phyloP scores from a whole-genome alignment of 2,888 invertebrate genomes.

The Operophtera brumata region DNA sequence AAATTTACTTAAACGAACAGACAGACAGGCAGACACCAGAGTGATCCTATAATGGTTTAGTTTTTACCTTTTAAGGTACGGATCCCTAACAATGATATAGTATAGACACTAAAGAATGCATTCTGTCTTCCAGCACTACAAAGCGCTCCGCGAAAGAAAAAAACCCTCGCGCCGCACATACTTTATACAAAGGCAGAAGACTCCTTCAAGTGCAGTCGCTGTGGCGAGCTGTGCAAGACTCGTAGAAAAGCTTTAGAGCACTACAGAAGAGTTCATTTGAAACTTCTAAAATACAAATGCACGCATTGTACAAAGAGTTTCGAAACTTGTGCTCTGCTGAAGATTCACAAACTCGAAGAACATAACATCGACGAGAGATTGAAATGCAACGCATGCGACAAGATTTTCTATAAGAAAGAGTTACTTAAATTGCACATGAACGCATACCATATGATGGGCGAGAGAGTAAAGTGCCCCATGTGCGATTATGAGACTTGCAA shows the following conservation, averaged over 20 bases:
- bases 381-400: constrained; percentile 65
- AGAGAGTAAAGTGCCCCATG: constrained; percentile 53
- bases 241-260: neutral
- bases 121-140: neutral
- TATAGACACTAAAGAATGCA: neutral
- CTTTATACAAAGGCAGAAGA: neutral
- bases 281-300: neutral
- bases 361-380: constrained; percentile 62
- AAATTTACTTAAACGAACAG: no score
- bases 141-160: neutral
- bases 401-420: constrained; percentile 53
- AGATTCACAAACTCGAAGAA: constrained; percentile 51
- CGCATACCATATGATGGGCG: constrained; percentile 66
- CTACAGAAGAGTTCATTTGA: neutral
- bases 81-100: neutral
- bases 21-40: no score
- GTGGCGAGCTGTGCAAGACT: neutral
- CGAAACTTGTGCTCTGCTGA: no score
- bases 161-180: neutral
- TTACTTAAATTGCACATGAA: constrained; percentile 59
- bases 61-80: no score
- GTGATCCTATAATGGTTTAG: no score
- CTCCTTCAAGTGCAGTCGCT: neutral
- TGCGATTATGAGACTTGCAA: constrained; percentile 66
- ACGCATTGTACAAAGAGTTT: neutral